Base-by-base conservation (phyloP, 2,888 invertebrate genomes). In the Nomada hirtipes region DNA sequence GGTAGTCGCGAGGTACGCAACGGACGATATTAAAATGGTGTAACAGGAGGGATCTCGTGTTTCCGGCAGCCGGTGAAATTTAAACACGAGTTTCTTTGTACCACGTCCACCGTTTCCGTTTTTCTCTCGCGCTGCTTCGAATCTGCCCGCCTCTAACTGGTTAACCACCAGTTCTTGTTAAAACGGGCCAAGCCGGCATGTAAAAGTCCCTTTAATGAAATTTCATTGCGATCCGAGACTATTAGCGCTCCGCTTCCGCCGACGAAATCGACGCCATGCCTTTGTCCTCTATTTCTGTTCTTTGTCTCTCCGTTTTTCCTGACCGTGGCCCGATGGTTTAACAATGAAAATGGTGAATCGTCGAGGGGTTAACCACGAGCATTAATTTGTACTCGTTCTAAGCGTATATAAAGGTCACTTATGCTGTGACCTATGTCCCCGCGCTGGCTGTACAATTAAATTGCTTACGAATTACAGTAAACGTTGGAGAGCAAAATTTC, bases 41-140 rank as follows among this genome's bases (percentile, higher is more conserved):
- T 10, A 20, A n/a, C 7, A 3, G 65, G 13, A 20, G 26, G 1
- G 52, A 11, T 52, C 52, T 64, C 52, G 26, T 18, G 23, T 72
- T 79, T 79, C 79, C 79, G 59, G 64, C 42, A 59, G 57, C n/a
- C n/a, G 67, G 80, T 80, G 80, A 80, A 80, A 80, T 71, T 80
- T 72, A 64, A 80, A 80, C 67, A 61, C 52, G 55, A 42, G 55
- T 63, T 76, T 69, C 77, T 61, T 74, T 65, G 60, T 55, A 18
- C 18, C 57, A 15, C 13, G 69, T 60, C 57, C 71, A 26, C 50
- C 55, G n/a, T 29, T 23, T 59, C 63, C 63, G 53, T 26, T 57
- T 52, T 50, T 9, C 64, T 26, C 53, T 4, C 18, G n/a, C 2
- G 4, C 15, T 18, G 63, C 60, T 67, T 20, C 53, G 60, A 77